Conservation (phyloP, 1,140 invertebrate genomes). For the Reticulitermes speratus region DNA sequence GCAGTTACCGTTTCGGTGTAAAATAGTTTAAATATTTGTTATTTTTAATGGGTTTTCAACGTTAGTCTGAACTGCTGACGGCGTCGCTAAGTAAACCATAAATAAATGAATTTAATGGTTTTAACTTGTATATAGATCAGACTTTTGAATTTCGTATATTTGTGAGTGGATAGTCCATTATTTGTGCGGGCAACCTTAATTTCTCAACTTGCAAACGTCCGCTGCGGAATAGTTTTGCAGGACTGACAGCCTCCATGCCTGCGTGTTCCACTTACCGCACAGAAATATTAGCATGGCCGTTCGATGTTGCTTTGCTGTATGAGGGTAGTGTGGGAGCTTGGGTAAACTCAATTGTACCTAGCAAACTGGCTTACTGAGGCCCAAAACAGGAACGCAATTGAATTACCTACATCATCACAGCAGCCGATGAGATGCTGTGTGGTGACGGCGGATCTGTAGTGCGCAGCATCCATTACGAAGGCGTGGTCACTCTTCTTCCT, state of each 20-base stretch:
- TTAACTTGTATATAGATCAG: not conserved
- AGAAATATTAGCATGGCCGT: not conserved
- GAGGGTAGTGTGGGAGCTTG: not conserved
- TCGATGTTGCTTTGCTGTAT: not conserved
- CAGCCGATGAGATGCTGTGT: not conserved
- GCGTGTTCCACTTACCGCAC: not conserved
- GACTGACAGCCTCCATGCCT: not conserved
- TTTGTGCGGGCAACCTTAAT: not conserved
- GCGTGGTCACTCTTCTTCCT: constrained; percentile 12
- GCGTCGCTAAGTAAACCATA: too few species aligned
- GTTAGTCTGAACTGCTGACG: too few species aligned
- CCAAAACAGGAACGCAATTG: not conserved
- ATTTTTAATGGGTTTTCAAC: too few species aligned
- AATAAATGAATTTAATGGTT: not conserved
- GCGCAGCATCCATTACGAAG: not conserved
- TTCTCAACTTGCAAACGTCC: not conserved
- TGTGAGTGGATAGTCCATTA: not conserved
- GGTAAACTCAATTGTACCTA: constrained; percentile 15
- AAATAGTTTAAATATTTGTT: too few species aligned
- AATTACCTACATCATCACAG: not conserved
- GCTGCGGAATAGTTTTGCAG: not conserved
- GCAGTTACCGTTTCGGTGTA: too few species aligned
- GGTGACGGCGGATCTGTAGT: not conserved
- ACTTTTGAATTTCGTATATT: not conserved
- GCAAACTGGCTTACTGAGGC: not conserved